Conservation (phyloP, 2,113 vertebrate species). For the Cephalophus harveyi region DNA sequence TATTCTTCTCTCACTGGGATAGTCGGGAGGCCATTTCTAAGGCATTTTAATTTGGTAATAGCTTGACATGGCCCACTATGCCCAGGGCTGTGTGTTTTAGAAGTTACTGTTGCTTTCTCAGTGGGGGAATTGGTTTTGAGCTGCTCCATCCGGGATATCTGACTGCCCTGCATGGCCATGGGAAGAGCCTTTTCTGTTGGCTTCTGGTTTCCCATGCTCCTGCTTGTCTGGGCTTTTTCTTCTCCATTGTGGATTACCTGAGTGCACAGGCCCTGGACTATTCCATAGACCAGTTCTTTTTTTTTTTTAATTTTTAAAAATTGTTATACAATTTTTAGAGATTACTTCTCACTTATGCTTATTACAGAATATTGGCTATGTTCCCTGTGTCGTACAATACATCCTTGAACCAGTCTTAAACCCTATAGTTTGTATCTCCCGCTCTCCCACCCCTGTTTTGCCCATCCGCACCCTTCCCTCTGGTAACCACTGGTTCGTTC, state of each 20-base stretch:
- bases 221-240: neutral
- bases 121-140: neutral
- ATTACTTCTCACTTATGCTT: neutral
- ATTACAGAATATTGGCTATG: neutral
- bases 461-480: neutral
- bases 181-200: neutral
- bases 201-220: neutral
- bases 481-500: neutral
- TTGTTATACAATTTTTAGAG: neutral
- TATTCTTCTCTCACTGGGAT: slow-evolving; percentile 70
- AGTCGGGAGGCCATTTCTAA: slow-evolving; percentile 69
- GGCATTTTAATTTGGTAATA: slow-evolving; percentile 81
- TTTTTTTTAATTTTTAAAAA: neutral
- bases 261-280: neutral
- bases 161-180: neutral
- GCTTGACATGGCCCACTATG: slow-evolving; percentile 32
- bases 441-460: neutral
- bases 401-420: neutral
- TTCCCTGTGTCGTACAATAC: neutral
- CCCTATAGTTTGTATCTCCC: neutral
- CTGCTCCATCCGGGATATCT: neutral
- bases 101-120: neutral
- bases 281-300: neutral
- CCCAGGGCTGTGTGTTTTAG: neutral
- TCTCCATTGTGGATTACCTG: neutral